phyloP scores from a whole-genome alignment of 2,888 invertebrate species.

The Euzetes globulus region DNA sequence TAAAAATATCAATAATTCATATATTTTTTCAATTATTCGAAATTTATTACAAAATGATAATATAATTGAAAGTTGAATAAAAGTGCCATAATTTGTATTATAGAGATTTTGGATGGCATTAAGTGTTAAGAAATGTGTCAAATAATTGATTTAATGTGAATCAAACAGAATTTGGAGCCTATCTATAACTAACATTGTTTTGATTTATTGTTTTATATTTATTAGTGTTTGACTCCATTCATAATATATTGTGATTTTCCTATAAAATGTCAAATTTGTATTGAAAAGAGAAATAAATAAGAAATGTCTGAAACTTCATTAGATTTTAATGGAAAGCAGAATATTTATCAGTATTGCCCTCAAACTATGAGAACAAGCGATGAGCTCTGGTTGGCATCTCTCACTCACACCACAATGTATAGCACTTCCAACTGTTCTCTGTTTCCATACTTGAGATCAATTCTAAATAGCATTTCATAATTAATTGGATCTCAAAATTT shows the following conservation, averaged over 20 bases:
- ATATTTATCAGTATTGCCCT: too few relatives aligned
- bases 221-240: background rate
- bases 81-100: slow-evolving; percentile 13
- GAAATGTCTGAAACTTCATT: background rate
- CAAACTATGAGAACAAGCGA: too few relatives aligned
- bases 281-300: background rate
- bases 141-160: too few relatives aligned
- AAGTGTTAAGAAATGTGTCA: too few relatives aligned
- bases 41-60: too few relatives aligned
- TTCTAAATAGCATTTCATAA: slow-evolving; percentile 6
- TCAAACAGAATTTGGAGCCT: too few relatives aligned
- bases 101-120: too few relatives aligned
- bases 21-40: too few relatives aligned
- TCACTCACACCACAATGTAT: background rate
- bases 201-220: too few relatives aligned
- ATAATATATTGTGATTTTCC: background rate
- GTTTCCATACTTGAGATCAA: background rate
- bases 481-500: slow-evolving; percentile 6
- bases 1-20: too few relatives aligned
- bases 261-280: background rate
- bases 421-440: background rate
- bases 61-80: background rate
- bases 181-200: too few relatives aligned
- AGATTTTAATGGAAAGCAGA: background rate
- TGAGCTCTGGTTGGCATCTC: too few relatives aligned